Percentiles rank a stretch among this genome's conserved stretches.
These are phyloP conservation scores for Kryphioiulus occultus DNA, from an alignment of 2,888 invertebrate genomes.

Conservation along the genomic window DNA sequence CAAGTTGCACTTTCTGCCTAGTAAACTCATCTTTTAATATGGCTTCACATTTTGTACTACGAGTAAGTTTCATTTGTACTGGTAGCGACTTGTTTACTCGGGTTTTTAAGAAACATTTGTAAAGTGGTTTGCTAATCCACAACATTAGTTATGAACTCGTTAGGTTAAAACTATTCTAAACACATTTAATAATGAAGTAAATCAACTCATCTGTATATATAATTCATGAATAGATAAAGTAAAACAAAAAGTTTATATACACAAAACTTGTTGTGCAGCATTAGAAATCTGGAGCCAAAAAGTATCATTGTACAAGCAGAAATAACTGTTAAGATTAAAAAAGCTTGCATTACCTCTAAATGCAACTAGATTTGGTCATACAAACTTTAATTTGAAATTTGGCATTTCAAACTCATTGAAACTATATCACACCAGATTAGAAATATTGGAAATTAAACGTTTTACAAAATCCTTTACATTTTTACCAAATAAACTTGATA, in stretches of 20 bases:
- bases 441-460: neutral
- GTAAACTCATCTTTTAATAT: neutral
- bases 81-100: neutral
- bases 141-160: neutral
- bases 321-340: neutral
- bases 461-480: neutral
- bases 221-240: slow-evolving; percentile 8
- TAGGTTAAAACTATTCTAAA: neutral
- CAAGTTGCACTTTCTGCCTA: neutral
- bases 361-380: neutral
- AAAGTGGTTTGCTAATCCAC: neutral
- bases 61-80: slow-evolving; percentile 42
- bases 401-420: neutral
- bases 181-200: neutral
- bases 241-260: neutral
- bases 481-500: too few species aligned
- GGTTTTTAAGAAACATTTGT: neutral
- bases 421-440: neutral
- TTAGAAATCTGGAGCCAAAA: neutral
- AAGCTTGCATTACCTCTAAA: neutral
- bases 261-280: neutral
- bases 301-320: neutral
- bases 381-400: neutral
- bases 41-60: slow-evolving; percentile 38
- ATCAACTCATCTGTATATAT: neutral